Base-by-base conservation (phyloP, 2,113 vertebrate genomes). In the Galeopterus variegatus region DNA sequence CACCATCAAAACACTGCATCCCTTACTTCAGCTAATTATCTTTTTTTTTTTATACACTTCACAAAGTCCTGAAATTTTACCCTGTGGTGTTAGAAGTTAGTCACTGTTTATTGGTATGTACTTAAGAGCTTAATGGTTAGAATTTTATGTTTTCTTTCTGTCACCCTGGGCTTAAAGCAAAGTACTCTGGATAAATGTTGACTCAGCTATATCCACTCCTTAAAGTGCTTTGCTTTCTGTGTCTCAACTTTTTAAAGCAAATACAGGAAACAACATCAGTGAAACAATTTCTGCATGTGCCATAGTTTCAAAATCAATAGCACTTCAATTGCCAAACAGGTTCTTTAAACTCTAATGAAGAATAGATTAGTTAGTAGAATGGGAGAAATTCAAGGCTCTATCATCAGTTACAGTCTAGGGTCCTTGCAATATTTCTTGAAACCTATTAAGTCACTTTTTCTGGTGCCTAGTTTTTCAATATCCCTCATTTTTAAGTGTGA, bases 341-440 rank as follows among this genome's bases (percentile, higher is more conserved):
- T 91, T 70, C 89, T 97, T 97, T 88, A 96, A 98, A 98, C 86
- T 96, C 94, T 97, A 98, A 94, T 96, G 96, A 97, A 97, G 96
- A 84, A 97, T 97, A 31, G 97, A 98, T 98, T 97, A 96, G 81
- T 91, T 93, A 92, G 48, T 70, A 50, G 87, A 96, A 56, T 70
- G 82, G 41, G n/a, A 41, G 62, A 91, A 91, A 96, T 41, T 93
- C 93, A 94, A 85, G 50, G n/a, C n/a, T 92, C 65, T 95, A 28
- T 28, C 86, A 80, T 11, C 14, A 52, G 5, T 88, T 95, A 26
- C 26, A 48, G 28, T 95, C 52, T 6, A 88, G 70, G 24, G 0
- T 28, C 60, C 72, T 92, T 85, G 62, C 6, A 73, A 8, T 88
- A 48, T 95, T 96, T 94, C 62, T 67, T 79, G 75, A 54, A 97